These are phyloP conservation scores for crab-eating macaque (Macaca fascicularis) DNA, from an alignment of 2,113 vertebrate species.

Conservation along the genomic window T2T-MFA8v1.1 NC_088381.1:90139001-90139500, in stretches of 20 bases:
- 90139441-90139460: background rate
- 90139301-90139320: background rate
- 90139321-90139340: background rate
- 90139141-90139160: constrained; percentile 58
- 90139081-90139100: constrained; percentile 66
- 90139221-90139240: constrained; percentile 41
- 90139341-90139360: background rate
- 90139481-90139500: background rate
- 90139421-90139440: constrained; percentile 2
- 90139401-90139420: background rate
- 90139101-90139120: constrained; percentile 66
- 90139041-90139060: constrained; percentile 45
- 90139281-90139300: background rate
- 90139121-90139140: constrained; percentile 66
- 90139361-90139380: constrained; percentile 36
- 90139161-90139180: constrained; percentile 51
- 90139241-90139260: background rate
- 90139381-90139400: background rate
- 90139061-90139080: background rate
- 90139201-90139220: constrained; percentile 34
- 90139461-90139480: background rate
- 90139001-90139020: constrained; percentile 24
- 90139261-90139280: accelerated
- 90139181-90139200: constrained; percentile 53
- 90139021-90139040: constrained; percentile 6